These are phyloP conservation scores for Acipenser ruthenus DNA, from an alignment of 2,797 vertebrate genomes.

Conservation along the genomic window DNA sequence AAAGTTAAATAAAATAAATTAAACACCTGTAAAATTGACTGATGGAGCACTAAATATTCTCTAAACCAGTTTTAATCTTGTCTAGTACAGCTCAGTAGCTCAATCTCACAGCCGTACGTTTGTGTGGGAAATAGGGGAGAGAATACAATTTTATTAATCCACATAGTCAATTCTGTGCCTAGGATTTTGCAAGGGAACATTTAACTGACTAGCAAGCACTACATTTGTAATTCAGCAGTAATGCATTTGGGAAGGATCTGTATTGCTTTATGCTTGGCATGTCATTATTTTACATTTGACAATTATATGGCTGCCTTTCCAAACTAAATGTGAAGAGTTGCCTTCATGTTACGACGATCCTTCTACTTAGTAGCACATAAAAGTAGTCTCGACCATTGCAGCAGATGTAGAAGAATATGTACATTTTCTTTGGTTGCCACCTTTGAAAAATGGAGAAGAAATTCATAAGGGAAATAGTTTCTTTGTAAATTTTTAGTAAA, in stretches of 20 bases:
- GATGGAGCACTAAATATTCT: constrained; percentile 92
- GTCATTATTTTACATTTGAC: constrained; percentile 87
- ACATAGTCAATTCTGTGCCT: constrained; percentile 84
- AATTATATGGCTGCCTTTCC: constrained; percentile 89
- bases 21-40: constrained; percentile 82
- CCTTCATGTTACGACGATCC: constrained; percentile 83
- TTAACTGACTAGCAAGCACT: constrained; percentile 77
- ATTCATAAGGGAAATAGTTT: constrained; percentile 53
- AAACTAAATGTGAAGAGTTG: constrained; percentile 97
- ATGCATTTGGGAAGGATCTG: constrained; percentile 67
- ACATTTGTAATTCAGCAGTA: constrained; percentile 67
- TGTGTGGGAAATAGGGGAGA: constrained; percentile 63
- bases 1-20: constrained; percentile 59
- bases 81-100: constrained; percentile 66
- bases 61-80: constrained; percentile 59
- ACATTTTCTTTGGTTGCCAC: constrained; percentile 43
- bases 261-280: constrained; percentile 90
- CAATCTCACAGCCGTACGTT: constrained; percentile 71
- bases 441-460: constrained; percentile 26
- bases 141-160: constrained; percentile 69
- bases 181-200: constrained; percentile 78
- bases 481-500: constrained; percentile 71
- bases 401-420: constrained; percentile 18
- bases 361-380: constrained; percentile 42
- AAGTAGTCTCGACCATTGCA: constrained; percentile 5